Base-by-base conservation (phyloP, 2,113 vertebrate genomes). In the Hippocampus barbouri region DNA sequence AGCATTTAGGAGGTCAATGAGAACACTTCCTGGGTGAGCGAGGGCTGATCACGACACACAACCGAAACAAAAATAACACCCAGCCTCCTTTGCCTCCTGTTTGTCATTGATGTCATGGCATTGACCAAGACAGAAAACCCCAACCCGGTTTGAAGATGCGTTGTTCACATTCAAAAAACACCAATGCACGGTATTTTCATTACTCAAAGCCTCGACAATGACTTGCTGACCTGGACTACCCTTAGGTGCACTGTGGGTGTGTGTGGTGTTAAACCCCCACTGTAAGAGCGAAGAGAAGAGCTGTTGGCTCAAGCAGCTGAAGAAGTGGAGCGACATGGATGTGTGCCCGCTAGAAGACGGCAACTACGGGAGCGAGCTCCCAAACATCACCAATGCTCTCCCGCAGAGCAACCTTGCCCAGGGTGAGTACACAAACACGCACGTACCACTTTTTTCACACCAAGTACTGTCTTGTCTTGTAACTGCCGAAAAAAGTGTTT, bases 211-310 rank as follows among this genome's bases (percentile, higher is more conserved):
- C 2, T 45, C 54, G 43, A 12, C 45, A 20, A 72, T 64, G 16
- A 34, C 8, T 61, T n/a, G 18, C 70, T 62, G 57, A 79, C 53
- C 47, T 76, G 57, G 34, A 70, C 57, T 47, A 0, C 66, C 71
- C 75, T 38, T 92, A 99, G 97, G 97, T 91, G 96, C 97, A 0
- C 87, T 99, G 84, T 99, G 97, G 97, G 97, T 99, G 71, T 99
- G 97, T 0, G 95, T 99, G 68, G 97, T 99, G 89, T 86, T 99
- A 63, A 99, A 99, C 89, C 97, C 97, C 0, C 97, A 98, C 89
- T 98, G 97, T 85, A 98, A 98, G 87, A 93, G 96, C 67, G 97
- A 98, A 67, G 97, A 98, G 90, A 98, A 98, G 85, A 94, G 89
- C 73, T 90, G 92, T 86, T 99, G 97, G 97, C 92, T 98, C 34